A percentile compares a stretch with the other conserved stretches of the same genome.
phyloP scores from a whole-genome alignment of 2,797 vertebrate species.

The Muraenolepis orangiensis region DNA sequence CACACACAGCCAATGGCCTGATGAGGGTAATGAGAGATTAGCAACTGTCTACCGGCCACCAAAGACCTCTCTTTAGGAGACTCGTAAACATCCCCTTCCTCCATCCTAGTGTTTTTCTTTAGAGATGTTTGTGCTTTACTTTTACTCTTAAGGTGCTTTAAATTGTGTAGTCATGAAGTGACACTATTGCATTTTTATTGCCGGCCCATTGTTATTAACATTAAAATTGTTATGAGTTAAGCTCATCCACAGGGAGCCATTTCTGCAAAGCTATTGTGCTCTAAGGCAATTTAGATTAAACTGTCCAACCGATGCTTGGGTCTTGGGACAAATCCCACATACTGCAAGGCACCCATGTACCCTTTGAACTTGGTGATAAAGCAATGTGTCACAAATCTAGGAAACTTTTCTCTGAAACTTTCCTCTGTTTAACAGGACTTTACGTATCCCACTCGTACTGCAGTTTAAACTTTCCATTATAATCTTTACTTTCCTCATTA shows the following conservation, averaged over 20 bases:
- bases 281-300: background rate
- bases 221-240: background rate
- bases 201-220: background rate
- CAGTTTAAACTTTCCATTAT: background rate
- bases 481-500: background rate
- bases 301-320: background rate
- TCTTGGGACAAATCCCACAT: background rate
- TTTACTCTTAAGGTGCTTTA: background rate
- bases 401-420: background rate
- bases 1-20: conserved; percentile 48
- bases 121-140: conserved; percentile 6
- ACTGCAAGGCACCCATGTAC: background rate
- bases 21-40: conserved; percentile 72
- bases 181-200: background rate
- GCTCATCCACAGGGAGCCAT: background rate
- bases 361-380: background rate
- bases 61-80: conserved; percentile 61
- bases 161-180: background rate
- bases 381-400: background rate
- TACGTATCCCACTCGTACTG: background rate
- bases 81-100: conserved; percentile 55
- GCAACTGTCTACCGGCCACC: conserved; percentile 58
- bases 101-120: background rate
- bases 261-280: background rate
- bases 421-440: background rate